These are phyloP conservation scores for Tachuris rubrigastra DNA, from an alignment of 2,113 vertebrate species.

Conservation along the genomic window DNA sequence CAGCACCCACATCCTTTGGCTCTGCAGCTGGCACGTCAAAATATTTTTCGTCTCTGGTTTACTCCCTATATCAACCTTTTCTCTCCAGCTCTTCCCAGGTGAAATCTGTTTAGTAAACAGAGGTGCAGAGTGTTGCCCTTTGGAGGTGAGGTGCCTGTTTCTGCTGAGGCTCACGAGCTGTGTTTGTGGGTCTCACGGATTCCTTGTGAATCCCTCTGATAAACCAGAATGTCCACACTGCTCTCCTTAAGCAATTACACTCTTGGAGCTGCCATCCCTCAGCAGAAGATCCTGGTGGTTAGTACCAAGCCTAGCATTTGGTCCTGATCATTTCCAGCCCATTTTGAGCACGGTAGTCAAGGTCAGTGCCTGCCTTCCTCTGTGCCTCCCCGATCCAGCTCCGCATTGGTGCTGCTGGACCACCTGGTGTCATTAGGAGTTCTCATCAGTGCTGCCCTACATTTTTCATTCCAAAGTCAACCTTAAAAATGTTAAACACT, in stretches of 20 bases:
- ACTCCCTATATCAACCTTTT: neutral
- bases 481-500: slow-evolving; percentile 15
- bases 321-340: neutral
- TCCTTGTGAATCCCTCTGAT: neutral
- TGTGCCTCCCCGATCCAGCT: neutral
- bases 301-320: neutral
- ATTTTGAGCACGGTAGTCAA: neutral
- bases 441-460: neutral
- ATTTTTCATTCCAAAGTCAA: neutral
- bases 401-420: neutral
- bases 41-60: neutral
- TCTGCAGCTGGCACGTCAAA: neutral
- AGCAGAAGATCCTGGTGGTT: neutral
- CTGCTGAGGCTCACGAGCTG: neutral
- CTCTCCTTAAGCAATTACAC: neutral
- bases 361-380: neutral
- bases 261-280: neutral
- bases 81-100: neutral
- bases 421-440: neutral
- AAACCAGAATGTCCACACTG: neutral
- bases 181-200: accelerated
- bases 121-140: neutral
- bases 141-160: neutral
- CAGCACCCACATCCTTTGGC: accelerated
- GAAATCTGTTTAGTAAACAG: neutral